phyloP scores from a whole-genome alignment of 2,888 invertebrate species.

The Nephrotoma appendiculata region DNA sequence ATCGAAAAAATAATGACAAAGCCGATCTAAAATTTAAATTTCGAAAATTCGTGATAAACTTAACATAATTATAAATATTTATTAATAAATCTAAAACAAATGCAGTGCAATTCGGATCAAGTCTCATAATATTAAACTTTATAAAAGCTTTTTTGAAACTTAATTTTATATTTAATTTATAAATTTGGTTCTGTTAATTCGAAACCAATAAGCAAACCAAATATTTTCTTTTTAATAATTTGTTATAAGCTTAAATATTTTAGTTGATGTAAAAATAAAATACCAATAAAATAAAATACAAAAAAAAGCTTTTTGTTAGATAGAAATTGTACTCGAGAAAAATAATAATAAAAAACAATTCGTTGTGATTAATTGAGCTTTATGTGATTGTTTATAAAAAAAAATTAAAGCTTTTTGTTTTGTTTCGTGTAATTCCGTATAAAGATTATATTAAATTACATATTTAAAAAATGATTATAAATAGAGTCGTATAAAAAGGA shows the following conservation, averaged over 20 bases:
- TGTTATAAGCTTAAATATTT: neutral
- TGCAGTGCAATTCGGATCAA: neutral
- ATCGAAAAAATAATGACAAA: neutral
- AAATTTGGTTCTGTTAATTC: neutral
- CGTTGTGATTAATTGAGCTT: neutral
- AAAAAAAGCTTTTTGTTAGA: neutral
- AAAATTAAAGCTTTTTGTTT: neutral
- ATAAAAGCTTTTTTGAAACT: neutral
- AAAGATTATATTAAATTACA: neutral
- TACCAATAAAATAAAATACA: neutral
- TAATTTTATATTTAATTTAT: neutral
- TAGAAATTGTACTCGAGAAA: neutral
- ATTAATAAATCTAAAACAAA: neutral
- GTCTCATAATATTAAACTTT: neutral
- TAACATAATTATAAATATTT: neutral
- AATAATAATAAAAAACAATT: neutral
- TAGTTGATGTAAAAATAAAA: neutral
- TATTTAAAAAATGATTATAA: neutral
- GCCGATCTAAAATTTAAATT: neutral
- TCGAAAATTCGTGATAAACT: neutral
- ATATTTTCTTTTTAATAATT: neutral
- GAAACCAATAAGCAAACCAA: neutral
- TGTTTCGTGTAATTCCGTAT: neutral
- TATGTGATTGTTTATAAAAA: neutral
- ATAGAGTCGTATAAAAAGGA: neutral